Evolutionary conservation across 2,797 vertebrate genomes (phyloP).

Genomic region (Muraenolepis orangiensis): DNA sequence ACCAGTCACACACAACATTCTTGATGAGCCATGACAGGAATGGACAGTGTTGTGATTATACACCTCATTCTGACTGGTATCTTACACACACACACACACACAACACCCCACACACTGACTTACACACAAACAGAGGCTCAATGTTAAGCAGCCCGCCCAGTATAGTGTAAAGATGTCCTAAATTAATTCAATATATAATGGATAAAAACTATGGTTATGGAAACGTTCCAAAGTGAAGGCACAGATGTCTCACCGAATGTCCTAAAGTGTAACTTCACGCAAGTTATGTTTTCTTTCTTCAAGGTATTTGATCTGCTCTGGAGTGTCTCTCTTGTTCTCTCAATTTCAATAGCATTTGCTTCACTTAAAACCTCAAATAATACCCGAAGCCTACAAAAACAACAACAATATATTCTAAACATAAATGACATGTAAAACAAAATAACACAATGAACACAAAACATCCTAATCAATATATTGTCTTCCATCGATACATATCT

Average conservation of each 20-base stretch:
- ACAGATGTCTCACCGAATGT: neutral
- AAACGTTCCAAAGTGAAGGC: neutral
- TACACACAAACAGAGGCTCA: neutral
- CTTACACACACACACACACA: neutral
- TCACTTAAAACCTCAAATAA: neutral
- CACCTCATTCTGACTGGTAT: slow-evolving; percentile 58
- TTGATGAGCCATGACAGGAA: slow-evolving; percentile 72
- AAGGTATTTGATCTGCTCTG: neutral
- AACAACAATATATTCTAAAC: neutral
- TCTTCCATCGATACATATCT: neutral
- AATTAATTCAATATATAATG: neutral
- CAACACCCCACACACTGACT: neutral
- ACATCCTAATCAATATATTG: neutral
- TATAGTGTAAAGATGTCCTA: neutral
- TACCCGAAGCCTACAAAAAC: neutral
- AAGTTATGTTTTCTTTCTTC: neutral
- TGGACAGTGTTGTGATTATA: slow-evolving; percentile 74
- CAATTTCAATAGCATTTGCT: neutral
- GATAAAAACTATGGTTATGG: neutral
- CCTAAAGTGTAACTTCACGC: no score
- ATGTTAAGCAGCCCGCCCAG: neutral
- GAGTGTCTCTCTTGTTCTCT: neutral
- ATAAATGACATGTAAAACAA: neutral
- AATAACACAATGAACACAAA: neutral
- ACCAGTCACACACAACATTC: slow-evolving; percentile 31